Evolutionary conservation across 2,888 invertebrate species (phyloP), one percentile per base, ranked within the genome.

Genomic region (Eustalomyia histrio): DNA sequence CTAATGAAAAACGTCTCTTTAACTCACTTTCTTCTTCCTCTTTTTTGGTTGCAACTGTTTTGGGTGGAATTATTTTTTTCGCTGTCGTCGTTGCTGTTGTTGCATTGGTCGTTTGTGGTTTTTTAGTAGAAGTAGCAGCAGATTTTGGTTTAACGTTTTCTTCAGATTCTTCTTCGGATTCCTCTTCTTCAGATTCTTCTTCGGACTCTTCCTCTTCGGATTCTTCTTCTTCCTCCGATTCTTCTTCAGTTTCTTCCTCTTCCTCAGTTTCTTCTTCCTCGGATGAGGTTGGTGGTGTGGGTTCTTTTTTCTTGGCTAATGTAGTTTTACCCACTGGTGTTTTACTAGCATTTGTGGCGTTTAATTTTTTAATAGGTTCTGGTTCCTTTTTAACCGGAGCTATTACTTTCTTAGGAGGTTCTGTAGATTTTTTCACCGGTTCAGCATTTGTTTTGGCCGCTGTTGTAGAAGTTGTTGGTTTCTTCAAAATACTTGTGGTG

Each of bases 1-100:
- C 90, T 83, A 87, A 71, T 79, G 89, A 87, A 83, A 90, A 89
- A 85, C 89, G 89, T 67, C 89, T 87, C 86, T 85, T 86, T 81
- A 88, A 88, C 87, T 90, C 89, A 85, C 89, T 89, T 87, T 88
- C 87, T 87, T 88, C 87, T 84, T 85, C 85, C 39, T 85, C 83
- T 83, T 88, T 88, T 83, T 88, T 88, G 75, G 86, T 39, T 10
- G 61, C 53, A 35, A 60, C 58, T 63, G 67, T 68, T 50, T 79
- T 75, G 43, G 83, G 64, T 17, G 83, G 72, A 61, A 71, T 61
- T 76, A 84, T 82, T 69, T 87, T 86, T 74, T 85, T 79, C 9
- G 83, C 84, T 67, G 85, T 83, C 16, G 85, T 83, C 16, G 60
- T 16, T 60, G 74, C 12, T 12, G 73, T 29, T 10, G 58, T 68